phyloP scores from a whole-genome alignment of 1,140 invertebrate species.

The Kradibia gibbosae region DNA sequence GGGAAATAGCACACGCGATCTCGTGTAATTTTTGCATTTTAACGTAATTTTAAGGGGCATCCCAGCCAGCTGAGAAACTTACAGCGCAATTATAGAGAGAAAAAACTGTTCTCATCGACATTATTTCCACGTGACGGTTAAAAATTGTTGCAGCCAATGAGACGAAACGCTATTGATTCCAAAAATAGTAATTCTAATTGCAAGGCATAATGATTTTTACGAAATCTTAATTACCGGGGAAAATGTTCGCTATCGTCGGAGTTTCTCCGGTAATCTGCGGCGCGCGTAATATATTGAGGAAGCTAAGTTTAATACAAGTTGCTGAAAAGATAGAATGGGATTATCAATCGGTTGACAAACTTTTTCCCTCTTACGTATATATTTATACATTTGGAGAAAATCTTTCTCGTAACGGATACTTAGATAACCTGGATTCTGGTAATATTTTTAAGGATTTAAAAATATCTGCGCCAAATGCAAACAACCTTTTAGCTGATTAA shows the following conservation, averaged over 20 bases:
- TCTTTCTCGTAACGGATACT: conserved; percentile 41
- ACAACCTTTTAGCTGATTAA: conserved; percentile 46
- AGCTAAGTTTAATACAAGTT: conserved; percentile 24
- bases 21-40: too few species aligned
- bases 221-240: not conserved
- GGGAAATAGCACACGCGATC: too few species aligned
- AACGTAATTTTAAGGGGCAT: too few species aligned
- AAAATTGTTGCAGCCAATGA: too few species aligned
- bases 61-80: too few species aligned
- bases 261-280: not conserved
- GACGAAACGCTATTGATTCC: too few species aligned
- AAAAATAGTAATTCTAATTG: too few species aligned
- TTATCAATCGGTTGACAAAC: conserved; percentile 33
- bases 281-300: not conserved
- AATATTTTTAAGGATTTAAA: conserved; percentile 20
- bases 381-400: conserved; percentile 29
- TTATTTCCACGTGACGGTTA: too few species aligned
- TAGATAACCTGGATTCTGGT: conserved; percentile 21
- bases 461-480: conserved; percentile 6
- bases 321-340: conserved; percentile 7
- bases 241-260: not conserved
- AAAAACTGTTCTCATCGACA: too few species aligned
- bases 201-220: too few species aligned
- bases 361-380: conserved; percentile 28
- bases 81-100: too few species aligned